These are phyloP conservation scores for Apodemia zela DNA, from an alignment of 2,888 invertebrate genomes.

Conservation along the genomic window DNA sequence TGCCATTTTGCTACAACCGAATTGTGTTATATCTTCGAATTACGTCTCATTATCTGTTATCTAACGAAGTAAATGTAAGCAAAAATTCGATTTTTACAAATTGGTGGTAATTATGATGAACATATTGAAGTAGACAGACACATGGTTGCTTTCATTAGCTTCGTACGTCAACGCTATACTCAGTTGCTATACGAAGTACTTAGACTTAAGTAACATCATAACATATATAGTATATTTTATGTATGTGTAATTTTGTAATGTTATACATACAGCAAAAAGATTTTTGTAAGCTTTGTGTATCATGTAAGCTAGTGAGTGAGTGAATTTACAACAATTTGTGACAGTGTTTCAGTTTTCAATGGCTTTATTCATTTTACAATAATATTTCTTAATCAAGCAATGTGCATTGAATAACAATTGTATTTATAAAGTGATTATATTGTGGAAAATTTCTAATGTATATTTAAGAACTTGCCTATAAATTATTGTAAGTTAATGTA, in stretches of 20 bases:
- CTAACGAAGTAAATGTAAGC: conserved; percentile 25
- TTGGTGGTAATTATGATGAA: background rate
- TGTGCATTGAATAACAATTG: no score
- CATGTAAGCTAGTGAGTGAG: background rate
- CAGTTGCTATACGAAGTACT: background rate
- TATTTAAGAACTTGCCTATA: no score
- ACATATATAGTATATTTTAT: background rate
- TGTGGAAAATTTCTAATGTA: no score
- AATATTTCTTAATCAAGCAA: no score
- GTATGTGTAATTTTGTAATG: no score
- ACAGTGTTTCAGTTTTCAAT: no score
- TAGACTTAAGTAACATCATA: background rate
- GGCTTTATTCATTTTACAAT: no score
- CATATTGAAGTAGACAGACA: background rate
- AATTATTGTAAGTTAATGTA: no score
- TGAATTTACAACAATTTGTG: no score
- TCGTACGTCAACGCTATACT: background rate
- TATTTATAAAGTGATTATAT: no score
- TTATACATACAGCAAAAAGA: background rate
- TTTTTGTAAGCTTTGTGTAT: background rate
- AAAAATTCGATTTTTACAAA: conserved; percentile 20
- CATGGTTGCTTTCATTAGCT: conserved; percentile 2
- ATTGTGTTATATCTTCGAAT: conserved; percentile 21
- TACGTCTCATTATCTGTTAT: conserved; percentile 28
- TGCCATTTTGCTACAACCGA: conserved; percentile 32